Conservation (phyloP, 2,888 invertebrate genomes). For the Agrilus cyanescens region DNA sequence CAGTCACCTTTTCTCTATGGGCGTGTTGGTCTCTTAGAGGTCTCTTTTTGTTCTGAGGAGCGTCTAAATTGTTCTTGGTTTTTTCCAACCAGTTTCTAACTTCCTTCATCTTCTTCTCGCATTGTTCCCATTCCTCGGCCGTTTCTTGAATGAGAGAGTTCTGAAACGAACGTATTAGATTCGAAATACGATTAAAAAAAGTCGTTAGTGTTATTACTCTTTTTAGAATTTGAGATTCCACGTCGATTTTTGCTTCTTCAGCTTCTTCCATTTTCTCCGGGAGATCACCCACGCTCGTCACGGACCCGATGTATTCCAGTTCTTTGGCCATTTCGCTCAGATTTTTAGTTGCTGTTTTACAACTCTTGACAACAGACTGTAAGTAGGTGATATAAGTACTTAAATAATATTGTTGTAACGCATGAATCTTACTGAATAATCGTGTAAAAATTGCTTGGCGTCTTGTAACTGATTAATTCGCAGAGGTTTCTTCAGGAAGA, state of each 20-base stretch:
- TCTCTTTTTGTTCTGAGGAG: conserved; percentile 74
- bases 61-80: conserved; percentile 61
- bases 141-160: conserved; percentile 81
- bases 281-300: conserved; percentile 75
- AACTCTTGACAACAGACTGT: conserved; percentile 76
- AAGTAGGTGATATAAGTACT: too few relatives aligned
- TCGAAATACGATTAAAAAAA: background rate
- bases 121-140: conserved; percentile 92
- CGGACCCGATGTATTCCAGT: conserved; percentile 70
- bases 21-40: conserved; percentile 79
- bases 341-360: conserved; percentile 77
- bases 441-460: conserved; percentile 73
- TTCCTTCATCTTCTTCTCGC: conserved; percentile 86
- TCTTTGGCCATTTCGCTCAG: conserved; percentile 87
- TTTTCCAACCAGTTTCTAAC: conserved; percentile 84
- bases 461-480: conserved; percentile 68
- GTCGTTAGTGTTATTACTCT: conserved; percentile 62
- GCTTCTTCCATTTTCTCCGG: conserved; percentile 76
- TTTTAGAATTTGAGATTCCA: conserved; percentile 74
- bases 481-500: conserved; percentile 67
- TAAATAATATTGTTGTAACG: conserved; percentile 8
- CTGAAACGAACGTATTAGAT: conserved; percentile 39
- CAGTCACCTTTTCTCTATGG: conserved; percentile 72
- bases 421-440: conserved; percentile 57
- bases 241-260: conserved; percentile 75